phyloP scores from a whole-genome alignment of 2,888 invertebrate genomes.

The Macrophya annulata region DNA sequence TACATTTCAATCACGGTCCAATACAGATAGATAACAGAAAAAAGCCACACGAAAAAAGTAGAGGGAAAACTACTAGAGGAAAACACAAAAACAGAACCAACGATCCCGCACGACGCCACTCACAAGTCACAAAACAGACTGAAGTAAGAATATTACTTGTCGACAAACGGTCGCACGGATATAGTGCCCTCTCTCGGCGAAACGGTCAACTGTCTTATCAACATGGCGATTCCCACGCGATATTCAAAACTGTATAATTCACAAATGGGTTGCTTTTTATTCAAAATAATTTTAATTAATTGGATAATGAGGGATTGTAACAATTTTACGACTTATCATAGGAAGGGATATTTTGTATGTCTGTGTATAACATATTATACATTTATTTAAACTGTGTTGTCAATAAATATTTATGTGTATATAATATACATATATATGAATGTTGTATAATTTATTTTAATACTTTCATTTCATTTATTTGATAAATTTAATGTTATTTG shows the following conservation, averaged over 20 bases:
- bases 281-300: not conserved
- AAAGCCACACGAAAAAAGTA: conserved; percentile 9
- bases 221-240: conserved; percentile 43
- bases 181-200: not conserved
- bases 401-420: conserved; percentile 1
- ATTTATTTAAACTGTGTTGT: not conserved
- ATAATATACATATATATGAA: not conserved
- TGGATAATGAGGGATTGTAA: not conserved
- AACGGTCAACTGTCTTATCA: not conserved
- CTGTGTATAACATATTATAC: not conserved
- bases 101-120: conserved; percentile 67
- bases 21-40: not conserved
- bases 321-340: not conserved
- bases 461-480: not conserved
- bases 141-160: conserved; percentile 59
- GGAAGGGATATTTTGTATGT: not conserved
- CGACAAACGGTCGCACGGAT: conserved; percentile 7
- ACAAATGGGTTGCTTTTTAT: not conserved
- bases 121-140: conserved; percentile 73
- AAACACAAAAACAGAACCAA: conserved; percentile 55
- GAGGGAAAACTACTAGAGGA: conserved; percentile 32
- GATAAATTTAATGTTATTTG: conserved; percentile 66
- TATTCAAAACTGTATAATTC: not conserved
- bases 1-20: conserved; percentile 37
- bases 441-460: not conserved